A percentile compares a stretch with the other conserved stretches of the same genome.
Conservation (phyloP, 2,888 invertebrate species). For the Stegana nigrithorax region DNA sequence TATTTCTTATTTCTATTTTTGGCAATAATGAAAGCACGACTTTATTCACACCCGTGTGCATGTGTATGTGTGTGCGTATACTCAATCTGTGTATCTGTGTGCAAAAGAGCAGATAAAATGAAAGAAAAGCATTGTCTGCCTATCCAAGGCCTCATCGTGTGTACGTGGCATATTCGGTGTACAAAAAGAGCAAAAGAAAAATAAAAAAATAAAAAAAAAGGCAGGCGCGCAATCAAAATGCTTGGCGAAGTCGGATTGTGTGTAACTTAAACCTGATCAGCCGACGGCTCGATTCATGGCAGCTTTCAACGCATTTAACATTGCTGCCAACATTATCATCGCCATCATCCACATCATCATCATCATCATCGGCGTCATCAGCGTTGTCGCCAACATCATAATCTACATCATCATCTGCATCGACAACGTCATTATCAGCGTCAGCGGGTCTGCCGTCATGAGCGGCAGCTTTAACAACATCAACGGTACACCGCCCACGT, state of each 20-base stretch:
- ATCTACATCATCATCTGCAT: conserved; percentile 20
- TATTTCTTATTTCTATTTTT: too few species aligned
- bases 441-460: conserved; percentile 33
- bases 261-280: conserved; percentile 64
- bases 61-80: too few species aligned
- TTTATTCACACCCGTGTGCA: conserved; percentile 1
- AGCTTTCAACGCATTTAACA: too few species aligned
- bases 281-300: too few species aligned
- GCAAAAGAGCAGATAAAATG: too few species aligned
- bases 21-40: conserved; percentile 34
- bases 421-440: conserved; percentile 38
- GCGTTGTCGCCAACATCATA: conserved; percentile 16
- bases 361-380: conserved; percentile 6
- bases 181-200: neutral
- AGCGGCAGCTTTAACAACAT: conserved; percentile 31
- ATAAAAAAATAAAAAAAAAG: neutral
- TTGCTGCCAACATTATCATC: neutral
- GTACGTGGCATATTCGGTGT: neutral
- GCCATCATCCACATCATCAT: too few species aligned
- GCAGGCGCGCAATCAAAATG: conserved; percentile 54
- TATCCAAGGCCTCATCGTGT: too few species aligned
- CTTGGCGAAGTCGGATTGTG: conserved; percentile 55
- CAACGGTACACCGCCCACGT: conserved; percentile 35
- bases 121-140: too few species aligned
- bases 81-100: too few species aligned